Base-by-base conservation (phyloP, 2,113 vertebrate genomes). In the Podarcis raffonei region DNA sequence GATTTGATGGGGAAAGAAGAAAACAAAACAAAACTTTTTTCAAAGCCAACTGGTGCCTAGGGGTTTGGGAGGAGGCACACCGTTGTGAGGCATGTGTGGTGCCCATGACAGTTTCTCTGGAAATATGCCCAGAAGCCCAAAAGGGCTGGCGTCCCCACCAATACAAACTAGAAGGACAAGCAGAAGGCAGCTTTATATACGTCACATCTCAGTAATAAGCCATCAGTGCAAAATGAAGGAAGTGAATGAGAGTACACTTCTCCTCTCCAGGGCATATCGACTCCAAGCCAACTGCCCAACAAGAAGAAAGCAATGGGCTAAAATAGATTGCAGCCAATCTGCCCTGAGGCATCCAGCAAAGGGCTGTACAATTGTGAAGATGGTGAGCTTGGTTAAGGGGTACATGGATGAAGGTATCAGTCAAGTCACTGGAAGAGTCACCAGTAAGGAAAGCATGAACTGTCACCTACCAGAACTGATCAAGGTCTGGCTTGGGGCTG, bases 401-500 rank as follows among this genome's bases (percentile, higher is more conserved):
- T 9, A 0, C 15, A 0, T 12, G 12, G 0, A 30, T 5, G 25
- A 81, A 11, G 22, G n/a, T 16, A n/a, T 81, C 83, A 89, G 59
- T 39, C 32, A 76, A 53, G 37, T 13, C 5, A 42, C 27, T 27
- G 35, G 0, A 0, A 87, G 81, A 48, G 88, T 35, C 32, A 86
- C 37, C n/a, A 23, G 53, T 16, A 20, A 18, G 39, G 16, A 66
- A n/a, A 83, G 15, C 0, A 13, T 74, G 5, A 4, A n/a, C 59
- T 23, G 27, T 59, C 3, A 37, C 91, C 89, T 81, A 98, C 97
- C 97, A 89, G 97, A 98, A 81, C 97, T 98, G 81, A 98, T 98
- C 27, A 98, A 89, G 0, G 97, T 98, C 96, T 98, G 97, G 94
- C 97, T 97, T 82, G 97, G 97, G 4, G 97, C 97, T 42, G 97